Conservation (phyloP, 2,888 invertebrate species). For the Megaustenia siamemsis region DNA sequence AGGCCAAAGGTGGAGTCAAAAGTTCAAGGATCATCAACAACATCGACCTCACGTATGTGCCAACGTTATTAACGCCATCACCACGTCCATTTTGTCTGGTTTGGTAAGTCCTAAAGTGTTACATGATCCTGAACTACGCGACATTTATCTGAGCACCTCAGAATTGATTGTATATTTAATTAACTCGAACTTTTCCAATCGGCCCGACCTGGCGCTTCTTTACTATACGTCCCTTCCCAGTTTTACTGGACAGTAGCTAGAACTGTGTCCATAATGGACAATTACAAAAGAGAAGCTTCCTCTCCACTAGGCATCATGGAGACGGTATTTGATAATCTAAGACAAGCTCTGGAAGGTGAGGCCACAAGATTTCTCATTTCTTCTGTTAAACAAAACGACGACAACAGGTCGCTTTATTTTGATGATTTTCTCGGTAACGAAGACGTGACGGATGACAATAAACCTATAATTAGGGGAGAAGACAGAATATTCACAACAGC, state of each 20-base stretch:
- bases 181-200: background rate
- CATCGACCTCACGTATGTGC: constrained; percentile 70
- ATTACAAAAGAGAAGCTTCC: background rate
- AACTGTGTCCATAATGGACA: background rate
- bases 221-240: background rate
- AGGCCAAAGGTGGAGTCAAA: background rate
- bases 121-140: constrained; percentile 57
- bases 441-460: constrained; percentile 1
- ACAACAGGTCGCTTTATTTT: background rate
- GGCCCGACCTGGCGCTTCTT: too few species aligned
- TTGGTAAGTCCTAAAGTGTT: constrained; percentile 61
- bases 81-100: constrained; percentile 65
- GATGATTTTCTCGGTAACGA: constrained; percentile 26
- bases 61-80: constrained; percentile 69
- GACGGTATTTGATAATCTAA: background rate
- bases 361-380: background rate
- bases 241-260: constrained; percentile 17
- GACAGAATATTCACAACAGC: constrained; percentile 72
- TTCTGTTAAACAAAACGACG: background rate
- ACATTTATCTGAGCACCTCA: constrained; percentile 6
- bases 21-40: constrained; percentile 62
- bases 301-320: background rate
- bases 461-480: constrained; percentile 60
- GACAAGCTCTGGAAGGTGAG: constrained; percentile 16
- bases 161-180: constrained; percentile 18